Percentiles rank a stretch among this genome's conserved stretches.
Conservation (phyloP, 1,140 invertebrate species). For the Acromyrmex charruanus region DNA sequence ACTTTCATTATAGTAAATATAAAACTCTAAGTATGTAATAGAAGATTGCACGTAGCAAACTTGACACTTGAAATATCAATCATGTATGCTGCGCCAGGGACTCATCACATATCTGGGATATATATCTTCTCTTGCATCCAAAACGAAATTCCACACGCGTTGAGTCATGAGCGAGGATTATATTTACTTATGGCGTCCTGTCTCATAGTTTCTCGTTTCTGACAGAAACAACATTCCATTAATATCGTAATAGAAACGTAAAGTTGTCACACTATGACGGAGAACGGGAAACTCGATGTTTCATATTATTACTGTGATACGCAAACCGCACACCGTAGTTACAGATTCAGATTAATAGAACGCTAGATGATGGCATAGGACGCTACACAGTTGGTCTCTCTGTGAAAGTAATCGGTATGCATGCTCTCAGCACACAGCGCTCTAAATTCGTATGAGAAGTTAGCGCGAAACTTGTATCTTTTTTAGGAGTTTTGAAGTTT, state of each 20-base stretch:
- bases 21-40: neutral
- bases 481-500: neutral
- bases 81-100: neutral
- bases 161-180: conserved; percentile 48
- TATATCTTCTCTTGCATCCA: neutral
- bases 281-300: conserved; percentile 28
- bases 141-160: conserved; percentile 41
- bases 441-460: conserved; percentile 9
- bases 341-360: conserved; percentile 48
- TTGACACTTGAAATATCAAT: conserved; percentile 54
- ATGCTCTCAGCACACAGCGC: neutral
- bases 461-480: neutral
- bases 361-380: neutral
- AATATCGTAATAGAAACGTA: conserved; percentile 58
- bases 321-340: neutral
- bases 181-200: conserved; percentile 60
- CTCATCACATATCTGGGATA: neutral
- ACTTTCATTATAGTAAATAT: neutral
- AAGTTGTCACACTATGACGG: conserved; percentile 9
- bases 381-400: neutral
- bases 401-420: neutral
- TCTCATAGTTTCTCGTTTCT: conserved; percentile 62
- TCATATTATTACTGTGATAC: neutral
- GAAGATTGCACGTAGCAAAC: neutral
- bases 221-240: conserved; percentile 67